phyloP scores from a whole-genome alignment of 2,888 invertebrate species.

The Lepeophtheirus nordmannii region DNA sequence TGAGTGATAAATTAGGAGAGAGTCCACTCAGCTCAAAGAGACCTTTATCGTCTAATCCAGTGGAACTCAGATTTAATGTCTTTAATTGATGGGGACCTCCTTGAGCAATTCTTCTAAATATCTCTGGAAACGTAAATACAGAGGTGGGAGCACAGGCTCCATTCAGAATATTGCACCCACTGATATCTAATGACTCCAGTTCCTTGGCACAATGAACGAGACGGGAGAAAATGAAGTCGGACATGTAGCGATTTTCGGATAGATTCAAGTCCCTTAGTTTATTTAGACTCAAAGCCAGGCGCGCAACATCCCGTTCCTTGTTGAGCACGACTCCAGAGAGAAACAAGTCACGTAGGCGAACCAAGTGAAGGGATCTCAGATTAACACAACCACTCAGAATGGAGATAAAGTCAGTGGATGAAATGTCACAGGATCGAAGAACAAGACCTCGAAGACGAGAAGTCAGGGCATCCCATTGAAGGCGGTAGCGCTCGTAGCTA shows the following conservation, averaged over 20 bases:
- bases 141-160: neutral
- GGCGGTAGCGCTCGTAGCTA: neutral
- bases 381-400: neutral
- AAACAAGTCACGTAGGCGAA: neutral
- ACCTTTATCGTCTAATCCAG: neutral
- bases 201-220: neutral
- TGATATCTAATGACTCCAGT: neutral
- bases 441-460: neutral
- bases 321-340: conserved; percentile 1
- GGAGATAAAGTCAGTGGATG: neutral
- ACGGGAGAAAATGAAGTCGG: neutral
- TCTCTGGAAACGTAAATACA: neutral
- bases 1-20: neutral
- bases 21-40: neutral
- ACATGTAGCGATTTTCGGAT: neutral
- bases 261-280: neutral
- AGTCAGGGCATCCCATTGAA: neutral
- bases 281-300: neutral
- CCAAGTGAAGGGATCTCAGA: neutral
- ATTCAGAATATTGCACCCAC: neutral
- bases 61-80: neutral
- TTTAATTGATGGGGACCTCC: neutral
- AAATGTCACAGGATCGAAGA: neutral
- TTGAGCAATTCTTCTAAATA: neutral
- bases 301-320: neutral